Evolutionary conservation across 2,797 vertebrate species (phyloP).

Genomic region (Phataginus tetradactyla): DNA sequence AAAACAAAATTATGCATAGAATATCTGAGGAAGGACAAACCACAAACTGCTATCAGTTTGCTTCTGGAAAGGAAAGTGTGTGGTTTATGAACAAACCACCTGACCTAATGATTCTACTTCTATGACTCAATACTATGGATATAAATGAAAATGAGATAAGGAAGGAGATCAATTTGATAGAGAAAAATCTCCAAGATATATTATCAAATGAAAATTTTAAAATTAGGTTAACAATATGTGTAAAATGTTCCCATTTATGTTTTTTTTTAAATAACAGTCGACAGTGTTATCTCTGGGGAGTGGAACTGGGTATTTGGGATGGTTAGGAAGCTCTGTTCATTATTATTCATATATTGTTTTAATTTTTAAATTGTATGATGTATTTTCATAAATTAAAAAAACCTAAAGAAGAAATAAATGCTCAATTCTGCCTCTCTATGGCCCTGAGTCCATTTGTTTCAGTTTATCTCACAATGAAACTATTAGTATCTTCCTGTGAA

Average conservation of each 20-base stretch:
- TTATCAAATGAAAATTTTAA: neutral
- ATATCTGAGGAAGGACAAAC: neutral
- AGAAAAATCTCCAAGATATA: slow-evolving; percentile 14
- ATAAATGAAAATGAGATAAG: neutral
- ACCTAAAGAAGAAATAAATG: neutral
- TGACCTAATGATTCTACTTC: neutral
- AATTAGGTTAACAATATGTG: neutral
- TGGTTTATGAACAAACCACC: neutral
- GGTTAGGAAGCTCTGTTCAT: neutral
- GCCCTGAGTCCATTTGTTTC: too few relatives aligned
- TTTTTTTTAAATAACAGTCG: neutral
- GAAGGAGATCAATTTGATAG: neutral
- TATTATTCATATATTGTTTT: neutral
- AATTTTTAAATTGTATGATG: neutral
- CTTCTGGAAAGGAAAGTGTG: neutral
- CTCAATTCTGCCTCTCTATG: neutral
- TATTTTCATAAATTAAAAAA: slow-evolving; percentile 10
- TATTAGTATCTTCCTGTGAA: neutral
- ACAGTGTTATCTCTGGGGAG: neutral
- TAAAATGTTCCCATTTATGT: neutral
- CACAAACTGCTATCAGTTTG: neutral
- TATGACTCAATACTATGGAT: neutral
- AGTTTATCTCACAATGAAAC: neutral
- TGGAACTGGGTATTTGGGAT: neutral
- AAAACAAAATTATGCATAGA: neutral